phyloP scores from a whole-genome alignment of 2,888 invertebrate species.

The Agriopis marginaria region DNA sequence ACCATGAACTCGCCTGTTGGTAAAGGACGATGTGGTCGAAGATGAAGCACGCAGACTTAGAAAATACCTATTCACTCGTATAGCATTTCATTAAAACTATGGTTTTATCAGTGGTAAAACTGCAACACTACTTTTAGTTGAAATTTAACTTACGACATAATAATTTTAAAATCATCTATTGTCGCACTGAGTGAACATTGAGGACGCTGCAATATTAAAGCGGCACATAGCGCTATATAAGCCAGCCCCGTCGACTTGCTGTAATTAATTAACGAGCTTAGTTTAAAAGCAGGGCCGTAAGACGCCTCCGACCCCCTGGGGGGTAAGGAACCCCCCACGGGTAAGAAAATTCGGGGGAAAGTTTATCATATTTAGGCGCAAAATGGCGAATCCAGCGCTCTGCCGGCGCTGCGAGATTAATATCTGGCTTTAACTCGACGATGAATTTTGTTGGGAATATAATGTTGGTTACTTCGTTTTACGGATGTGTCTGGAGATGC shows the following conservation, averaged over 20 bases:
- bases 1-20: too few relatives aligned
- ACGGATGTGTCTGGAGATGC: slow-evolving; percentile 42
- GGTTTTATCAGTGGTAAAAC: neutral
- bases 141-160: neutral
- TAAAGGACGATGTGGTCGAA: too few relatives aligned
- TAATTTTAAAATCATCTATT: slow-evolving; percentile 40
- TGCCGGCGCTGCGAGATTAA: slow-evolving; percentile 83
- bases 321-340: slow-evolving; percentile 67
- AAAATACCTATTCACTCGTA: neutral
- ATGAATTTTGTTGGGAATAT: slow-evolving; percentile 80
- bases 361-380: slow-evolving; percentile 87
- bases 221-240: slow-evolving; percentile 83
- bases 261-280: slow-evolving; percentile 88
- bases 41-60: neutral
- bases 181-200: slow-evolving; percentile 44
- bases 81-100: neutral
- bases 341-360: slow-evolving; percentile 84
- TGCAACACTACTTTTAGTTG: neutral
- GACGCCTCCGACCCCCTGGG: slow-evolving; percentile 73
- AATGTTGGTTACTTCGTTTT: slow-evolving; percentile 77
- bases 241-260: slow-evolving; percentile 82
- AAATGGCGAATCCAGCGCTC: slow-evolving; percentile 86
- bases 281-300: slow-evolving; percentile 87
- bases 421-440: slow-evolving; percentile 84
- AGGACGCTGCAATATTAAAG: slow-evolving; percentile 76